Conservation (phyloP, 2,113 vertebrate species). For the Oenanthe oenanthe region DNA sequence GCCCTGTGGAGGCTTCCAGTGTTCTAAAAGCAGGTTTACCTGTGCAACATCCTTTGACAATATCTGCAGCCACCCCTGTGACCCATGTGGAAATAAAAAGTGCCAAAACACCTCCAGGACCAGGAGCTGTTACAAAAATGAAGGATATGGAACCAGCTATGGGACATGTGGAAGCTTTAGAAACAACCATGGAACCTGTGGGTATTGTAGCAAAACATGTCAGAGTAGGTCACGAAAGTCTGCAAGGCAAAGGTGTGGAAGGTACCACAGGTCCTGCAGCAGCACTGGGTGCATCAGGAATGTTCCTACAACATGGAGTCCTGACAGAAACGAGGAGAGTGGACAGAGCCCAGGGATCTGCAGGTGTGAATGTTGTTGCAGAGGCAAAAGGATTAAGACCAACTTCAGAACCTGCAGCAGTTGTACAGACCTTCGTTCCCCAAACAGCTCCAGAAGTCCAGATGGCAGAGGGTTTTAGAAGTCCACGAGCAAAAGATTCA, state of each 20-base stretch:
- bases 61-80: background rate
- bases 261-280: background rate
- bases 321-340: background rate
- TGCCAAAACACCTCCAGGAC: background rate
- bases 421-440: background rate
- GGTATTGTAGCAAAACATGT: background rate
- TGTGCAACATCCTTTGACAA: background rate
- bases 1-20: background rate
- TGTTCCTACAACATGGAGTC: background rate
- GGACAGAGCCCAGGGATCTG: background rate
- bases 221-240: background rate
- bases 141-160: background rate
- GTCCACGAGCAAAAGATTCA: background rate
- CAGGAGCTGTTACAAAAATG: background rate
- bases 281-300: background rate
- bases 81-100: background rate
- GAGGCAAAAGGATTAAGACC: background rate
- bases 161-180: background rate
- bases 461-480: background rate
- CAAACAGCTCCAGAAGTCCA: background rate
- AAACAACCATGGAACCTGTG: background rate
- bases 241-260: background rate
- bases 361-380: background rate
- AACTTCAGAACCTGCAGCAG: fast-evolving
- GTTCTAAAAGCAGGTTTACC: background rate